A percentile compares a stretch with the other conserved stretches of the same genome.
phyloP scores from a whole-genome alignment of 2,797 vertebrate genomes.

The Enteromius paludinosus region DNA sequence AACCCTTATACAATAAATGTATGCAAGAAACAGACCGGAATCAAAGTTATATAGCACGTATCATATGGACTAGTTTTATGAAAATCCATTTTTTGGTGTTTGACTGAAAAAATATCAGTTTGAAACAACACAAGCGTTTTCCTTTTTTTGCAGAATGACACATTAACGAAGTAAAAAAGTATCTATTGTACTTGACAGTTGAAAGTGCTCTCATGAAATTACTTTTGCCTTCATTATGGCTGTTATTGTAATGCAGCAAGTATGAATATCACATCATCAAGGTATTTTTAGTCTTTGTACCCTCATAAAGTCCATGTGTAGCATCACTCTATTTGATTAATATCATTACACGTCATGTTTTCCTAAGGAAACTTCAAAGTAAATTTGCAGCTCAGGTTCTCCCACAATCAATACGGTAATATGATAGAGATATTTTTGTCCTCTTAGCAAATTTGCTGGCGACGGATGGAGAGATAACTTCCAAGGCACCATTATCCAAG shows the following conservation, averaged over 20 bases:
- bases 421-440: conserved; percentile 46
- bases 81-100: neutral
- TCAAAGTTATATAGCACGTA: neutral
- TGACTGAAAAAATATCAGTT: neutral
- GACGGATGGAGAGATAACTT: conserved; percentile 15
- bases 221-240: conserved; percentile 27
- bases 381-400: conserved; percentile 42
- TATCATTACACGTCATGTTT: conserved; percentile 36
- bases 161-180: neutral
- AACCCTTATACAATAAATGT: neutral
- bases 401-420: conserved; percentile 48
- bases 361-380: conserved; percentile 40
- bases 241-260: conserved; percentile 6
- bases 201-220: conserved; percentile 25
- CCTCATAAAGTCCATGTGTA: conserved; percentile 2
- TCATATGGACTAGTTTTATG: conserved; percentile 12
- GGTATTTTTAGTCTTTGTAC: neutral
- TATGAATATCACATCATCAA: conserved; percentile 5
- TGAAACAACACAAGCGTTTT: neutral
- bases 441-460: conserved; percentile 32
- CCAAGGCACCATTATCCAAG: conserved; percentile 29
- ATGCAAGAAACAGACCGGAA: neutral
- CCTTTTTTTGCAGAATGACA: neutral
- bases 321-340: conserved; percentile 42
- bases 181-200: conserved; percentile 1